Base-by-base conservation (phyloP, 2,113 vertebrate genomes). In the Sorex araneus region DNA sequence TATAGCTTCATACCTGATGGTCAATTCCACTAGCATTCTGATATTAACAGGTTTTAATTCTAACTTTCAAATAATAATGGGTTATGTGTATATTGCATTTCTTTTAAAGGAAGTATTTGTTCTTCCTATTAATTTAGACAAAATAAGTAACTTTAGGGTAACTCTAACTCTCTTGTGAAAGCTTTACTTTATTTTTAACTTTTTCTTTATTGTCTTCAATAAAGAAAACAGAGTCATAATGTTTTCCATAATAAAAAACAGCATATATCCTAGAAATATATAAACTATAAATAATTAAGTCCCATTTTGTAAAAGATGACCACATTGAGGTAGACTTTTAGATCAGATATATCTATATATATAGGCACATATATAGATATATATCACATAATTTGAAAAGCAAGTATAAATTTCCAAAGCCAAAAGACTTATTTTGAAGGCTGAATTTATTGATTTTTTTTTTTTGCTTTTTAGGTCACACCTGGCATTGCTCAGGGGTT, bases 221-320 rank as follows among this genome's bases (percentile, higher is more conserved):
- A 75, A 66, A 84, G 18, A 70, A 45, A 21, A 74, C 9, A 19
- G 69, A 7, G 1, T 82, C 27, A 23, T 27, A 23, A 4, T 76
- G 10, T 8, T 16, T 64, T 84, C 30, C 21, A 7, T 19, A 60
- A 74, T 43, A n/a, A 10, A 7, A 82, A 60, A 9, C 12, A 71
- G 6, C 64, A 32, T 4, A 25, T 54, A 12, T 8, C 27, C 13
- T 83, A 19, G 21, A 7, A 69, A 69, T 78, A 18, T 28, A 57
- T 40, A 81, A 84, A 57, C 11, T 74, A 18, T 82, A 69, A 92
- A 77, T 60, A 93, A 64, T 4, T 21, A 36, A 40, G 84, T 10
- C 10, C 70, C 64, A 47, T 47, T 63, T 77, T 77, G 16, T 85
- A 32, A 89, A 77, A 82, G 73, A 63, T 3, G 8, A 13, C 27